phyloP scores from a whole-genome alignment of 2,888 invertebrate species.

The Sinohyriopsis cumingii region DNA sequence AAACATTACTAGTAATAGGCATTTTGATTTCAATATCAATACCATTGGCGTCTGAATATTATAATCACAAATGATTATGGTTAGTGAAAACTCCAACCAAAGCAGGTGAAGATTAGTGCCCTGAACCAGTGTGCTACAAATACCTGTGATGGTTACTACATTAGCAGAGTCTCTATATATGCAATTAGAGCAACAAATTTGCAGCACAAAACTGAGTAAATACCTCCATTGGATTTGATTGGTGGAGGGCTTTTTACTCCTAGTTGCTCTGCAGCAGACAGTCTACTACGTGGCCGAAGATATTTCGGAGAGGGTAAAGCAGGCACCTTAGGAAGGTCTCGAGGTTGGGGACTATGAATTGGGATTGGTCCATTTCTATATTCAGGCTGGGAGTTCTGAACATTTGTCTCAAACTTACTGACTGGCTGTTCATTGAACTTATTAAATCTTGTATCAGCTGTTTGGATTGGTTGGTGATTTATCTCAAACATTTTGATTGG shows the following conservation, averaged over 20 bases:
- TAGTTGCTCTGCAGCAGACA: slow-evolving; percentile 59
- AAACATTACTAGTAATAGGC: too few species aligned
- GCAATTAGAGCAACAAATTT: too few species aligned
- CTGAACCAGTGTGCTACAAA: too few species aligned
- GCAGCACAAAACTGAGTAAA: slow-evolving; percentile 9
- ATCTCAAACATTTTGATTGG: slow-evolving; percentile 44
- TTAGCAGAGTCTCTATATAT: too few species aligned
- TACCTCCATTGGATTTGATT: slow-evolving; percentile 48
- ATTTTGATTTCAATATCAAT: too few species aligned
- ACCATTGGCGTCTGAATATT: too few species aligned
- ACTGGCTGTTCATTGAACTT: slow-evolving; percentile 22
- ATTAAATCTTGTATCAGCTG: slow-evolving; percentile 24
- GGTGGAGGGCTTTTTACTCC: slow-evolving; percentile 57
- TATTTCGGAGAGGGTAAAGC: slow-evolving; percentile 2
- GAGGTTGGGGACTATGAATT: slow-evolving; percentile 34
- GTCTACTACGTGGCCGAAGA: slow-evolving; percentile 34
- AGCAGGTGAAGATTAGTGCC: too few species aligned
- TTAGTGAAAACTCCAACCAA: too few species aligned
- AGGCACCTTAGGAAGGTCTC: slow-evolving; percentile 31
- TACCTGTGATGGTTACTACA: too few species aligned
- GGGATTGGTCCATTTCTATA: slow-evolving; percentile 33
- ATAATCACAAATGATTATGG: too few species aligned
- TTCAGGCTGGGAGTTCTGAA: slow-evolving; percentile 16
- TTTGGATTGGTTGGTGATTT: slow-evolving; percentile 40
- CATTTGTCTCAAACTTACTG: slow-evolving; percentile 17